Evolutionary conservation across 2,888 invertebrate genomes (phyloP).

Genomic region (Horisme vitalbata): DNA sequence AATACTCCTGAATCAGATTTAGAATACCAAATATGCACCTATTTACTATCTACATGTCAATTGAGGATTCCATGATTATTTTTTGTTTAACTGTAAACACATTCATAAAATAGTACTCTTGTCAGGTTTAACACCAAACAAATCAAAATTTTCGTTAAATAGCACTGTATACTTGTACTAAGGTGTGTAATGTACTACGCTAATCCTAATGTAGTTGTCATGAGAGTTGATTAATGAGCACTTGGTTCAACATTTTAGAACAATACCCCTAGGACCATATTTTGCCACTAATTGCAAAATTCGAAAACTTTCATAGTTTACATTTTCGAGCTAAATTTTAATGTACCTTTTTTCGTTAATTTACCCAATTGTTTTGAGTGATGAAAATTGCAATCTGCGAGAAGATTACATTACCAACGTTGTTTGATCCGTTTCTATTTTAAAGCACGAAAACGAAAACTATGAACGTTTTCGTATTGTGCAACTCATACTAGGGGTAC

Average conservation of each 20-base stretch:
- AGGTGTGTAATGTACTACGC: slow-evolving; percentile 9
- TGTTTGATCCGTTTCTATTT: no score
- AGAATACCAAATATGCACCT: slow-evolving; percentile 30
- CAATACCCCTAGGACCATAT: no score
- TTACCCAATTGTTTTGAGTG: no score
- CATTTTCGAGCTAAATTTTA: no score
- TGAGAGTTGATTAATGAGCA: neutral
- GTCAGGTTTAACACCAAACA: neutral
- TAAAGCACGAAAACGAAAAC: no score
- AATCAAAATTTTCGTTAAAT: slow-evolving; percentile 1
- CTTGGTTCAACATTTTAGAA: neutral
- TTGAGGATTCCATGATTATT: slow-evolving; percentile 31
- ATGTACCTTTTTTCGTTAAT: no score
- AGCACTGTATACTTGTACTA: slow-evolving; percentile 20
- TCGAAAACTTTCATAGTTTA: no score
- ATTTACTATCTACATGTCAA: slow-evolving; percentile 25
- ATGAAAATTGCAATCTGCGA: no score
- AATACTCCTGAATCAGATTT: slow-evolving; percentile 51
- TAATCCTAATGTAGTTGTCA: slow-evolving; percentile 6
- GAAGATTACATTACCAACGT: no score
- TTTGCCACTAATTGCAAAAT: no score
- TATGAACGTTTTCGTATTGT: no score
- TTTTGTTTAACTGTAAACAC: slow-evolving; percentile 12
- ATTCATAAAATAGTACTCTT: slow-evolving; percentile 3
- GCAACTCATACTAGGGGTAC: no score